These are phyloP conservation scores for Amyelois transitella DNA, from an alignment of 1,140 invertebrate genomes.

Conservation along the genomic window DNA sequence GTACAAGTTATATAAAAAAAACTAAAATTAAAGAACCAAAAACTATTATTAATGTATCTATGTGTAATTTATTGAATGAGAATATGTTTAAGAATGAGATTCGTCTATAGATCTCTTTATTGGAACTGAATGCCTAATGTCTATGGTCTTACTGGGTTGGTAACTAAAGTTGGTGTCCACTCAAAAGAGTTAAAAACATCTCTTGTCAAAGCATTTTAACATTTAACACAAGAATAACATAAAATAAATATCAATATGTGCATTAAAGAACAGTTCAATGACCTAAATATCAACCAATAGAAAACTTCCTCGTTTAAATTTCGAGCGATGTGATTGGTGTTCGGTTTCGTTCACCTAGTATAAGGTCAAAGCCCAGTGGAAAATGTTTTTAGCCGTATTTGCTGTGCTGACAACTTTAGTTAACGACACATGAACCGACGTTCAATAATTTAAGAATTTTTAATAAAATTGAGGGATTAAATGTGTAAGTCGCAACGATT, in stretches of 20 bases:
- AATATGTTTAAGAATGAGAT: slow-evolving; percentile 16
- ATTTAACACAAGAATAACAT: too few species aligned
- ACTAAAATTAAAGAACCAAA: slow-evolving; percentile 63
- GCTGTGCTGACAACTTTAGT: not conserved
- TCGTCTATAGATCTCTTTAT: slow-evolving; percentile 11
- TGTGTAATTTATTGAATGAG: slow-evolving; percentile 63
- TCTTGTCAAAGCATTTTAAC: too few species aligned
- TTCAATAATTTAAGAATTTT: not conserved
- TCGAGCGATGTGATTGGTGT: not conserved
- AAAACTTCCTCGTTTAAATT: not conserved
- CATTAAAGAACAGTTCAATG: too few species aligned
- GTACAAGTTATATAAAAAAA: slow-evolving; percentile 38
- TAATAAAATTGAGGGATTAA: not conserved
- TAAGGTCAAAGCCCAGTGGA: not conserved
- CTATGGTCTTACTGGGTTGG: not conserved
- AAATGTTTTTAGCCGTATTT: not conserved
- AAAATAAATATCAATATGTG: too few species aligned
- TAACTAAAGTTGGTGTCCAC: not conserved
- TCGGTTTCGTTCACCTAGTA: not conserved
- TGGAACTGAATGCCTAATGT: slow-evolving; percentile 7
- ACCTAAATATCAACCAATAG: too few species aligned
- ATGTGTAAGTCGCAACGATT: too few species aligned
- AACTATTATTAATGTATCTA: slow-evolving; percentile 64
- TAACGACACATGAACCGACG: not conserved
- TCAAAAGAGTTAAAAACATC: slow-evolving; percentile 1